Conservation (phyloP, 2,113 vertebrate species). For the Ceyx margarethae region DNA sequence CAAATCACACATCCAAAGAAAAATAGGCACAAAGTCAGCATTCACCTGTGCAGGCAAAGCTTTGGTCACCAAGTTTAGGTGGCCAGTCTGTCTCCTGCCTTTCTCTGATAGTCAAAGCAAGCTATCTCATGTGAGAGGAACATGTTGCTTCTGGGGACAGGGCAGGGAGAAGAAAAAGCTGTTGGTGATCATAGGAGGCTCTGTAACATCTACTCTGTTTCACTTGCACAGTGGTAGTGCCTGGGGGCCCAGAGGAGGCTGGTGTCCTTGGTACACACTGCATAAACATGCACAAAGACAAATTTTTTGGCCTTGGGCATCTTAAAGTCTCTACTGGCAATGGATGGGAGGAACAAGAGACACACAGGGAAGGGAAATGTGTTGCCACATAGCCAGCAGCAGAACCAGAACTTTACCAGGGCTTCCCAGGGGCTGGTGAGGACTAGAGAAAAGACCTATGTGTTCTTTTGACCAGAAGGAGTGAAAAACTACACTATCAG, state of each 20-base stretch:
- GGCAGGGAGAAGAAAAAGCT: not conserved
- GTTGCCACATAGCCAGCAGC: not conserved
- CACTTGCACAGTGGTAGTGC: rapidly evolving
- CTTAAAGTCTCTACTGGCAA: not conserved
- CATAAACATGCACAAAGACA: not conserved
- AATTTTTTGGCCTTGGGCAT: not conserved
- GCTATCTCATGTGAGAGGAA: not conserved
- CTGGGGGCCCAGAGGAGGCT: not conserved
- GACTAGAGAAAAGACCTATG: not conserved
- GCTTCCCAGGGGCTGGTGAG: not conserved
- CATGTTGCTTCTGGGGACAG: not conserved
- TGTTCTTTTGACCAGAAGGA: not conserved
- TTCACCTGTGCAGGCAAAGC: not conserved
- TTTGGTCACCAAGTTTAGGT: not conserved
- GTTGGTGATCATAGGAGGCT: not conserved
- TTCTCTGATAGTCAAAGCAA: not conserved
- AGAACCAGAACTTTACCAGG: not conserved
- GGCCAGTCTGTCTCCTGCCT: not conserved
- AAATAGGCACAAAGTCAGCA: rapidly evolving
- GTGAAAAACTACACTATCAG: not conserved
- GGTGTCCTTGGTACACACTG: not conserved
- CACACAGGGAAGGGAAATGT: rapidly evolving
- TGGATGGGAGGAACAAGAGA: not conserved
- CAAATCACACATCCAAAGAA: not conserved
- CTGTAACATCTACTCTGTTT: not conserved